Percentiles rank a stretch among this genome's conserved stretches.
Evolutionary conservation across 1,140 invertebrate genomes (phyloP).

Genomic region (Drosophila carrolli): DNA sequence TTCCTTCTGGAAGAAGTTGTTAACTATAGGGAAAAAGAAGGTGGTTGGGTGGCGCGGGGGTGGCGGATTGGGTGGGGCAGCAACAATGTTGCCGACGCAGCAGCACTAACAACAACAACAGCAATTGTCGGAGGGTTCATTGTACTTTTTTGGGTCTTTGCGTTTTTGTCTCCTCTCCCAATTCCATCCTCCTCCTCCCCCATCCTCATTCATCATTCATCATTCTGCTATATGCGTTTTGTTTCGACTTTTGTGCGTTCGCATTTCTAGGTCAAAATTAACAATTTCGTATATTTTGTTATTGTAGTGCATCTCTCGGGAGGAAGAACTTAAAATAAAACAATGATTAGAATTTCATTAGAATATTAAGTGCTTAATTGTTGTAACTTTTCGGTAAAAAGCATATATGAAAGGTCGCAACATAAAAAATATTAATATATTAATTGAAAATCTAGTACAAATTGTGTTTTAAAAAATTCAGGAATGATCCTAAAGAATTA

Average conservation of each 20-base stretch:
- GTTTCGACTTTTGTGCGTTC: not conserved
- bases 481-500: too few species aligned
- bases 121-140: constrained; percentile 64
- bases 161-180: constrained; percentile 1
- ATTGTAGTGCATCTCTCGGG: constrained; percentile 2
- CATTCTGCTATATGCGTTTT: constrained; percentile 10
- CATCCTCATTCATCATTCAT: not conserved
- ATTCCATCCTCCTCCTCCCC: not conserved
- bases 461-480: too few species aligned
- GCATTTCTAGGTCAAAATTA: constrained; percentile 70
- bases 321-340: not conserved
- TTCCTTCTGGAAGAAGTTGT: constrained; percentile 34
- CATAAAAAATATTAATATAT: too few species aligned
- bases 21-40: too few species aligned
- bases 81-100: constrained; percentile 51
- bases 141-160: constrained; percentile 70
- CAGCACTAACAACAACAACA: constrained; percentile 28
- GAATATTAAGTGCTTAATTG: constrained; percentile 2
- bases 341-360: not conserved
- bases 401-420: too few species aligned
- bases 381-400: not conserved
- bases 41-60: too few species aligned
- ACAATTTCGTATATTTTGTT: constrained; percentile 24
- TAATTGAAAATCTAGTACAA: too few species aligned
- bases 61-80: constrained; percentile 1